A percentile compares a stretch with the other conserved stretches of the same genome.
Evolutionary conservation across 2,113 vertebrate species (phyloP).

Genomic region (Cygnus buccinator): DNA sequence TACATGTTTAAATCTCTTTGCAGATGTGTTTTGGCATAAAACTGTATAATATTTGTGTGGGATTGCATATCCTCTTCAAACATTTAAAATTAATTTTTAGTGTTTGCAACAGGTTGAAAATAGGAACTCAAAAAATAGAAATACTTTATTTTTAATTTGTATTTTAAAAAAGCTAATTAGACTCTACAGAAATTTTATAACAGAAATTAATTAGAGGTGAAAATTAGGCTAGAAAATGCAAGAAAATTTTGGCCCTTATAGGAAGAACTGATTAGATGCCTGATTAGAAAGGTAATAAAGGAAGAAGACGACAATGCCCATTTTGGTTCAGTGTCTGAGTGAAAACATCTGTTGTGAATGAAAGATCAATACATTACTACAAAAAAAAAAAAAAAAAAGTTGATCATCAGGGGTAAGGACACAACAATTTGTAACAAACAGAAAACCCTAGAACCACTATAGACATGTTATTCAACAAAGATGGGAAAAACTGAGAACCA

Average conservation of each 20-base stretch:
- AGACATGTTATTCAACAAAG: not conserved
- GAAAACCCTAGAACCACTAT: not conserved
- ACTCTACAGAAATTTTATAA: not conserved
- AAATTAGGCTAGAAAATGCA: not conserved
- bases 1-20: not conserved
- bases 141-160: not conserved
- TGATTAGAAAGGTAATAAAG: not conserved
- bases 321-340: not conserved
- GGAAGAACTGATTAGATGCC: not conserved
- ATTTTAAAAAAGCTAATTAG: not conserved
- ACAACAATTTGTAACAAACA: not conserved
- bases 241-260: accelerated
- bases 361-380: not conserved
- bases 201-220: not conserved
- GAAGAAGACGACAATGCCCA: not conserved
- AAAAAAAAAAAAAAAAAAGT: not conserved
- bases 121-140: not conserved
- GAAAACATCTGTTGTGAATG: not conserved
- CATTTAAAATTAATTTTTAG: not conserved
- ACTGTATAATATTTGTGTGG: not conserved
- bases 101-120: not conserved
- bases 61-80: not conserved
- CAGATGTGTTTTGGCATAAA: not conserved
- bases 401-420: not conserved
- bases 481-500: not conserved